Percentiles rank a stretch among this genome's conserved stretches.
These are phyloP conservation scores for Cuculus canorus DNA, from an alignment of 2,797 vertebrate species.

Conservation along the genomic window DNA sequence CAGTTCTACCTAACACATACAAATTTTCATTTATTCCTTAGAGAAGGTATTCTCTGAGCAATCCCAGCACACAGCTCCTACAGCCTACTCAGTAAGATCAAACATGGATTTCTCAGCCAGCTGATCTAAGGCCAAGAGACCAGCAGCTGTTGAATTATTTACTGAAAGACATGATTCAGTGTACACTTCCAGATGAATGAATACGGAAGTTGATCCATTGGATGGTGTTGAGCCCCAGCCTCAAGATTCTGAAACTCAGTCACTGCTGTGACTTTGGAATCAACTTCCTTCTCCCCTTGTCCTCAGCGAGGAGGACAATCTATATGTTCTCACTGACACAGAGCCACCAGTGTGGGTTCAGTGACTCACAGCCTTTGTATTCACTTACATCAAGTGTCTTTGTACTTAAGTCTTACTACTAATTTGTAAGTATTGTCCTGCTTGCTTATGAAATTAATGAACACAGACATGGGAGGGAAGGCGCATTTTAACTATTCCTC, in stretches of 20 bases:
- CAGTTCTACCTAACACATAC: background rate
- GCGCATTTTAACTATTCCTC: background rate
- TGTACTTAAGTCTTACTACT: background rate
- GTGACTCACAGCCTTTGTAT: background rate
- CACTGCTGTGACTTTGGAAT: background rate
- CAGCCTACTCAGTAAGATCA: background rate
- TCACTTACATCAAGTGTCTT: background rate
- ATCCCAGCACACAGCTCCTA: background rate
- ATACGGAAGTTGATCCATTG: background rate
- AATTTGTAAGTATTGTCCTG: background rate
- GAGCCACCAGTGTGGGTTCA: background rate
- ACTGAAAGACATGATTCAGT: background rate
- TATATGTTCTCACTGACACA: background rate
- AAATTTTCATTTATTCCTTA: background rate
- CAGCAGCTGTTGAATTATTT: background rate
- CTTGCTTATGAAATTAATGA: background rate
- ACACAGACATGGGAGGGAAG: background rate
- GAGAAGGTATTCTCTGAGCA: background rate
- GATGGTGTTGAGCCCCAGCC: background rate
- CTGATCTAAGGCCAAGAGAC: background rate
- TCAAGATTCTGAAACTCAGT: background rate
- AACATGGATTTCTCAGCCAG: background rate
- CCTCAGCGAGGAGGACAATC: background rate
- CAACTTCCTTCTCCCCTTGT: background rate
- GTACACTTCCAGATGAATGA: background rate